A percentile compares a stretch with the other conserved stretches of the same genome.
Conservation (phyloP, 2,888 invertebrate species). For the Lycocerus yunnanus region DNA sequence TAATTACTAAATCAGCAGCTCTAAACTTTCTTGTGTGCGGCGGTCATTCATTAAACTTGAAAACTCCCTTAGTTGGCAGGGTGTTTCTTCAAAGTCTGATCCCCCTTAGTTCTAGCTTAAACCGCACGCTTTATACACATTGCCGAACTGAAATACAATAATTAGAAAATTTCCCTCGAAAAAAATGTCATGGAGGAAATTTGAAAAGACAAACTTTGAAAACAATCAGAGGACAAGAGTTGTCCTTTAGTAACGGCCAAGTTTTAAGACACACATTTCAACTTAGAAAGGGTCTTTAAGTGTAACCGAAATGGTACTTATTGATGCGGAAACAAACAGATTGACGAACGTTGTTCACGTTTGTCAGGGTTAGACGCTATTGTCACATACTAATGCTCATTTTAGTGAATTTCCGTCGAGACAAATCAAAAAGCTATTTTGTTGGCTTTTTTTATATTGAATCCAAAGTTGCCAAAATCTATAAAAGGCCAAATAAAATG, state of each 20-base stretch:
- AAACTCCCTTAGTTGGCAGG: conserved; percentile 42
- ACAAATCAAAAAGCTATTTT: conserved; percentile 22
- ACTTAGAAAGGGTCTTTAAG: conserved; percentile 22
- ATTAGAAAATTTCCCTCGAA: not conserved
- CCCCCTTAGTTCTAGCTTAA: conserved; percentile 31
- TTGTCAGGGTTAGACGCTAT: conserved; percentile 49
- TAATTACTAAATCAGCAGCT: conserved; percentile 57
- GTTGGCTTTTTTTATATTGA: conserved; percentile 37
- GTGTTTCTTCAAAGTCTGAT: conserved; percentile 31
- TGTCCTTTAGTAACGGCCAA: not conserved
- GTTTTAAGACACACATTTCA: conserved; percentile 4
- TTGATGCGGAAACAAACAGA: conserved; percentile 54
- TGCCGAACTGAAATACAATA: conserved; percentile 27
- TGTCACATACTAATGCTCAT: conserved; percentile 49
- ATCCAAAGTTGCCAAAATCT: conserved; percentile 41
- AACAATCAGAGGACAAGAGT: not conserved
- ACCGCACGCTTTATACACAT: conserved; percentile 29
- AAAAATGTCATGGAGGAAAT: not conserved
- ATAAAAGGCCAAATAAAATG: conserved; percentile 38
- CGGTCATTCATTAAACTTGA: conserved; percentile 57
- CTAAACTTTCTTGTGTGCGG: conserved; percentile 52
- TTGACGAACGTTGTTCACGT: conserved; percentile 54
- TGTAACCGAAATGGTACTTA: conserved; percentile 42
- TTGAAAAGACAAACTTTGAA: not conserved
- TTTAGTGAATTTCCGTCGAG: conserved; percentile 37